A percentile compares a stretch with the other conserved stretches of the same genome.
Evolutionary conservation across 64 coral and sea anemone species (phyloP).

Genomic region (Anthopleura sola): DNA sequence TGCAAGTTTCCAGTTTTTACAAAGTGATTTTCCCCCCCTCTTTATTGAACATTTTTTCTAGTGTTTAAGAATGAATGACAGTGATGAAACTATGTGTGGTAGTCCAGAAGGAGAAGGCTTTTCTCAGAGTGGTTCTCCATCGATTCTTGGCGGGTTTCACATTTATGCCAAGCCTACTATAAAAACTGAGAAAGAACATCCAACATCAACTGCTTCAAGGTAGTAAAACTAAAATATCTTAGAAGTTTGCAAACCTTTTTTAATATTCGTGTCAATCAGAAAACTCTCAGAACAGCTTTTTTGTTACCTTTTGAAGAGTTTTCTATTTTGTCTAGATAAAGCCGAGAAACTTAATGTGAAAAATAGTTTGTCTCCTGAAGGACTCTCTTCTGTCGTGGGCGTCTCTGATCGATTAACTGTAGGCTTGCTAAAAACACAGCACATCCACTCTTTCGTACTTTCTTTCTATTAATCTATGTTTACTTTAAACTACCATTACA

Average conservation of each 20-base stretch:
- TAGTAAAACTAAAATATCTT: background rate
- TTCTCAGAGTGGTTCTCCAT: constrained; percentile 5
- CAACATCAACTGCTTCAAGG: background rate
- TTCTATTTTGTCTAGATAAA: no score
- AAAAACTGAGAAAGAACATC: background rate
- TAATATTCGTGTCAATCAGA: background rate
- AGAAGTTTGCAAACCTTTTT: no score
- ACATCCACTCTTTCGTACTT: no score
- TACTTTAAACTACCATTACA: background rate
- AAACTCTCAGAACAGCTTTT: no score
- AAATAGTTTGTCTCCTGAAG: no score
- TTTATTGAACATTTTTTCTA: background rate
- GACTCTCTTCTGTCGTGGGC: no score
- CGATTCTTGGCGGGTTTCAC: constrained; percentile 13
- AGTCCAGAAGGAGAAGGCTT: background rate
- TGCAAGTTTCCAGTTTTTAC: background rate
- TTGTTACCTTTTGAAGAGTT: no score
- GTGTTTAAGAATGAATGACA: background rate
- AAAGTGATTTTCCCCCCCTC: background rate
- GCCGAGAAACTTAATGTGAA: no score
- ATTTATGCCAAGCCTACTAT: background rate
- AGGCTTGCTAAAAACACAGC: no score
- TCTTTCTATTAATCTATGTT: background rate
- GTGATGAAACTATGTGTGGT: constrained; percentile 14
- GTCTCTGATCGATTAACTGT: no score